A percentile compares a stretch with the other conserved stretches of the same genome.
Evolutionary conservation across 2,797 vertebrate genomes (phyloP).

Genomic region (Hippocampus kuda): DNA sequence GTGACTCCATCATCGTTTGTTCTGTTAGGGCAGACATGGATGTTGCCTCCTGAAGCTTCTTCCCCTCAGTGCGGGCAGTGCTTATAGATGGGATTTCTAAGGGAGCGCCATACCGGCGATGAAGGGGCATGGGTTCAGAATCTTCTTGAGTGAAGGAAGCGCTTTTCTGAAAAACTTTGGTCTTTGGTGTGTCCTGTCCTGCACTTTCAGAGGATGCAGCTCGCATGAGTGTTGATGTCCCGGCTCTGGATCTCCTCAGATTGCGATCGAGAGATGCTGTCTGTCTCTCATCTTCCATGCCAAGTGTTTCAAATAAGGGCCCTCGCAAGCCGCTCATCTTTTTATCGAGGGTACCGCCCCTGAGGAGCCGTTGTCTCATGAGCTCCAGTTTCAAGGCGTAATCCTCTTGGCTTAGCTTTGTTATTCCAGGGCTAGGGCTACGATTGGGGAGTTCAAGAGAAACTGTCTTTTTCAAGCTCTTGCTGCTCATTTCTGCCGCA

Average conservation of each 20-base stretch:
- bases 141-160: constrained; percentile 84
- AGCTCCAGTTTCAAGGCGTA: constrained; percentile 84
- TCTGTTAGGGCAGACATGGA: constrained; percentile 80
- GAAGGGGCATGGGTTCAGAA: constrained; percentile 76
- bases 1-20: constrained; percentile 40
- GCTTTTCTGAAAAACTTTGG: constrained; percentile 77
- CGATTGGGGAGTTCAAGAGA: constrained; percentile 73
- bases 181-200: constrained; percentile 63
- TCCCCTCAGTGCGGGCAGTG: constrained; percentile 50
- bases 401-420: constrained; percentile 79
- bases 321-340: constrained; percentile 90
- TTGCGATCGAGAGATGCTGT: constrained; percentile 59
- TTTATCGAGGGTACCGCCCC: constrained; percentile 71
- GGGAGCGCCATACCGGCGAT: constrained; percentile 82
- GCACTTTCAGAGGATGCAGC: constrained; percentile 78
- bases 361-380: constrained; percentile 83
- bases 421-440: constrained; percentile 71
- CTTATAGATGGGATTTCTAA: constrained; percentile 79
- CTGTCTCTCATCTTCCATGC: constrained; percentile 68
- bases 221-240: constrained; percentile 57
- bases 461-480: constrained; percentile 75
- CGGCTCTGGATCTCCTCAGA: constrained; percentile 58
- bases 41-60: constrained; percentile 73
- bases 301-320: constrained; percentile 86
- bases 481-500: constrained; percentile 42